Percentiles rank a stretch among this genome's conserved stretches.
These are phyloP conservation scores for Auanema freiburgensis DNA, from an alignment of 2,888 invertebrate genomes.

Conservation along the genomic window DNA sequence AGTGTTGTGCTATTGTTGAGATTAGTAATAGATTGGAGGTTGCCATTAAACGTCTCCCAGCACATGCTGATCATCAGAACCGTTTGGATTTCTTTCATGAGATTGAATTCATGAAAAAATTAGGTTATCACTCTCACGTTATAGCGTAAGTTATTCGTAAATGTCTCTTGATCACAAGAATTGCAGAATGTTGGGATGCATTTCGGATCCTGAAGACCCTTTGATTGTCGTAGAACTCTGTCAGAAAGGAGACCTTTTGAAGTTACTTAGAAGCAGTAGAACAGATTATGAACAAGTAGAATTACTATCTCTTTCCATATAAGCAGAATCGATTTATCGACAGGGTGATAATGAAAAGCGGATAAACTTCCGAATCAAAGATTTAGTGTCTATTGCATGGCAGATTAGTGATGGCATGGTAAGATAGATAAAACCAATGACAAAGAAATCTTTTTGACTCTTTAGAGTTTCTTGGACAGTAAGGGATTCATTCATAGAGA, in stretches of 20 bases:
- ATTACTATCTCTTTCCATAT: conserved; percentile 1
- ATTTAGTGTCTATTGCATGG: conserved; percentile 53
- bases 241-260: conserved; percentile 48
- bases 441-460: background rate
- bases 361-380: conserved; percentile 44
- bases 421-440: background rate
- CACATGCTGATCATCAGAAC: conserved; percentile 49
- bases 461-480: conserved; percentile 39
- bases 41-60: conserved; percentile 52
- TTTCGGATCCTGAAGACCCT: conserved; percentile 44
- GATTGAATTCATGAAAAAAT: conserved; percentile 55
- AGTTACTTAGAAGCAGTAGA: conserved; percentile 38
- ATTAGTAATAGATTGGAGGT: conserved; percentile 12
- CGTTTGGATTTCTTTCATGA: conserved; percentile 51
- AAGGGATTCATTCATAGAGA: conserved; percentile 53
- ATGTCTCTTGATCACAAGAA: no score
- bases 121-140: conserved; percentile 51
- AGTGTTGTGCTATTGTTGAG: background rate
- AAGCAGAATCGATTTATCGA: conserved; percentile 22
- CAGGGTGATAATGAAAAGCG: background rate
- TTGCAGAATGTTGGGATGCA: conserved; percentile 50
- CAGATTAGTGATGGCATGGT: conserved; percentile 53
- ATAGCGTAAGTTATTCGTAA: conserved; percentile 22
- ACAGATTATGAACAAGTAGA: conserved; percentile 30
- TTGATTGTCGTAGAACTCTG: conserved; percentile 53